Conservation (phyloP, 2,113 vertebrate species). For the Hippoglossus stenolepis region DNA sequence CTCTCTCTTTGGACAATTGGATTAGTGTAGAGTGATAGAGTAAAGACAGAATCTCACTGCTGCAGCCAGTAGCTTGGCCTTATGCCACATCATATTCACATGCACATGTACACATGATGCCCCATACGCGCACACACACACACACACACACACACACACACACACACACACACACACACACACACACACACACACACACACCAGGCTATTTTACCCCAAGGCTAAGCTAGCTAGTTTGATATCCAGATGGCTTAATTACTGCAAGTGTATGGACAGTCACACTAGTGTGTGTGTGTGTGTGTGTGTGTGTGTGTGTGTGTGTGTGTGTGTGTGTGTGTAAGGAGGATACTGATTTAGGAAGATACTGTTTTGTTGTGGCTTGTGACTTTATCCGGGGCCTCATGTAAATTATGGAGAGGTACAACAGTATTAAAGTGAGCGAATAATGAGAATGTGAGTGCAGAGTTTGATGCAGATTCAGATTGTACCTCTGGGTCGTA, state of each 20-base stretch:
- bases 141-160: slow-evolving; percentile 12
- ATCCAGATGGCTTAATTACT: slow-evolving; percentile 74
- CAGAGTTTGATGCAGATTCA: slow-evolving; percentile 13
- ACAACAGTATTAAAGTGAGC: slow-evolving; percentile 10
- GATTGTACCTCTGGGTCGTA: slow-evolving; percentile 6
- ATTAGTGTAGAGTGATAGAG: slow-evolving; percentile 76
- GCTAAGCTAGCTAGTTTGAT: slow-evolving; percentile 67
- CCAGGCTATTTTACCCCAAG: slow-evolving; percentile 48
- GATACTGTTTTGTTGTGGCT: not conserved
- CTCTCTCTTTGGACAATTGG: slow-evolving; percentile 64
- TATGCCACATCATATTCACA: slow-evolving; percentile 59
- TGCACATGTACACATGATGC: slow-evolving; percentile 7
- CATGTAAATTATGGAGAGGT: slow-evolving; percentile 26
- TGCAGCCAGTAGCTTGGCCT: slow-evolving; percentile 65
- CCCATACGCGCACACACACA: slow-evolving; percentile 11
- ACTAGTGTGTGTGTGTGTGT: not conserved
- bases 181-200: slow-evolving; percentile 17
- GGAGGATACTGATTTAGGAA: no score
- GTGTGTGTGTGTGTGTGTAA: slow-evolving; percentile 16
- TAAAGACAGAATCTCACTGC: slow-evolving; percentile 70
- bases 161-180: not conserved
- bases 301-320: slow-evolving; percentile 14
- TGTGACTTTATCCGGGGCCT: not conserved
- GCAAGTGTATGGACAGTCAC: slow-evolving; percentile 47
- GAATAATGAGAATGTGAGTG: slow-evolving; percentile 16